Base-by-base conservation (phyloP, 2,797 vertebrate genomes). In the Sebastolobus alascanus region DNA sequence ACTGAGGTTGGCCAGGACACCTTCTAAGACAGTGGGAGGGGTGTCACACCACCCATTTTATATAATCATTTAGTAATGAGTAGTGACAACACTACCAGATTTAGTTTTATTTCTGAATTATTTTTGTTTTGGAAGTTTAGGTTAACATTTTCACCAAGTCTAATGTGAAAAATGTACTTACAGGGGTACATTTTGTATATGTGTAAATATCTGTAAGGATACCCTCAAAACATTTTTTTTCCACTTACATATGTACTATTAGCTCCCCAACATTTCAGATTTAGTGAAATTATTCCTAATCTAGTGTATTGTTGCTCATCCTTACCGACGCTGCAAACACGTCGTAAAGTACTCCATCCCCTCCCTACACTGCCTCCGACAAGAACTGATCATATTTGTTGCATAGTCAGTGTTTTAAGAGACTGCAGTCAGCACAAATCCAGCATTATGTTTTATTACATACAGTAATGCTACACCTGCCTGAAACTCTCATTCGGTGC, bases 381-480 rank as follows among this genome's bases (percentile, higher is more conserved):
- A 56, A 35, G 20, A 79, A 37, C 59, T 46, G 33, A 81, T 86
- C 67, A 85, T 31, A 73, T 63, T 56, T 85, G 72, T 65, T 85
- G 83, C 81, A 75, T 22, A 66, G 72, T 66, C 69, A 64, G 71
- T 78, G 68, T 85, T 87, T 77, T 76, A 73, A 76, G 81, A 72
- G 68, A 9, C 74, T 78, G 68, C 78, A 80, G 82, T 84, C 77
- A 80, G 85, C 80, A 81, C 58, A 72, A 89, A 76, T 66, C 52
- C 72, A 76, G 68, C 66, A 27, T 75, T 63, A n/a, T 82, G 52
- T 68, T 73, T 73, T 54, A 75, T 87, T 83, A 87, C 75, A 31
- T 83, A 25, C 25, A 25, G 25, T 25, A 87, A 88, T 1, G 1
- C 71, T 50, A 69, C 60, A 88, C 81, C 81, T 82, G 83, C 63